Evolutionary conservation across 2,888 invertebrate genomes (phyloP).

Genomic region (Prosapia bicincta): DNA sequence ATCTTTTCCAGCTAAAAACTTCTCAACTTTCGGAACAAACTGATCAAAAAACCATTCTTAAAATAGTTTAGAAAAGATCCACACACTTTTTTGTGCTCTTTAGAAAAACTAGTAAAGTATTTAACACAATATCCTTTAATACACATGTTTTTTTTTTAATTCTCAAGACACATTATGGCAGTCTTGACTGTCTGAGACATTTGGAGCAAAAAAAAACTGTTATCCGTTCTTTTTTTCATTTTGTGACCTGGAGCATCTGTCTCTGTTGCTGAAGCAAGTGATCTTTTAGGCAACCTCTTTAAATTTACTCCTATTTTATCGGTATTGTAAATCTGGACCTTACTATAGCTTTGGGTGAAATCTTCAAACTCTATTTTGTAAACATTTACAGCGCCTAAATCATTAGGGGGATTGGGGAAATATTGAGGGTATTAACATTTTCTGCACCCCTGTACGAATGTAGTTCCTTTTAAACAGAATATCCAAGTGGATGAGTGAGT

Average conservation of each 20-base stretch:
- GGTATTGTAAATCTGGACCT: background rate
- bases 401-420: too few relatives aligned
- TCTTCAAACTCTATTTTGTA: background rate
- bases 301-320: background rate
- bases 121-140: background rate
- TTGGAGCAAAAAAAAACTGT: background rate
- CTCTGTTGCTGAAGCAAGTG: background rate
- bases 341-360: background rate
- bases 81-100: background rate
- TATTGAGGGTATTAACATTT: too few relatives aligned
- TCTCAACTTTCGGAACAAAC: background rate
- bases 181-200: too few relatives aligned
- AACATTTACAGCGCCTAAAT: background rate
- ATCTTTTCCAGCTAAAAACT: background rate
- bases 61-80: background rate
- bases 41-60: background rate
- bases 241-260: background rate
- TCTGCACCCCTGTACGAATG: too few relatives aligned
- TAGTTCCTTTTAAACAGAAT: too few relatives aligned
- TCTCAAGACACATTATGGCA: constrained; percentile 7
- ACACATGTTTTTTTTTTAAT: background rate
- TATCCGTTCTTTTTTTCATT: constrained; percentile 1
- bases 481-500: too few relatives aligned
- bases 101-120: background rate
- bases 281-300: background rate